phyloP scores from a whole-genome alignment of 2,113 vertebrate genomes.

The Promerops cafer region DNA sequence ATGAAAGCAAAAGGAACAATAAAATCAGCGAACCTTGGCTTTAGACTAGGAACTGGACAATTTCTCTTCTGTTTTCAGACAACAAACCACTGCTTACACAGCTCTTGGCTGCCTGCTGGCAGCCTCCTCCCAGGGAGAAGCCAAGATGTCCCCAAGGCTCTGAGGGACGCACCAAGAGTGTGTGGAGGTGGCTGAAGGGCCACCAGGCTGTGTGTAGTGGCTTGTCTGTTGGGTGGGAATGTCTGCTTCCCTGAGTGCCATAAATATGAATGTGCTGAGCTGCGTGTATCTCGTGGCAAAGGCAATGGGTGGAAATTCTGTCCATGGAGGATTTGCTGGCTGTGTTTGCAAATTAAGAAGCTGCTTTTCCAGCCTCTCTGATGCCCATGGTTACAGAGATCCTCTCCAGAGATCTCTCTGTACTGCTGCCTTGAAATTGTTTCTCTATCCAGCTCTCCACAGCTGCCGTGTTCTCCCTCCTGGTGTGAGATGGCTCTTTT shows the following conservation, averaged over 20 bases:
- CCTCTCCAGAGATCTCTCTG: neutral
- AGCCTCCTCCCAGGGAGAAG: neutral
- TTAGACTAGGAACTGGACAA: neutral
- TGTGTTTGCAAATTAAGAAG: neutral
- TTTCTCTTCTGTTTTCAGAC: slow-evolving; percentile 20
- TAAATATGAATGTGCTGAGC: neutral
- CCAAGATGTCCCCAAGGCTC: neutral
- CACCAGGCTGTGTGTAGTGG: neutral
- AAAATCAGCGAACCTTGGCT: neutral
- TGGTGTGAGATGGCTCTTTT: neutral
- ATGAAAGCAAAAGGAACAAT: neutral
- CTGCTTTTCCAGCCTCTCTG: neutral
- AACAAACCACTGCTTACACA: neutral
- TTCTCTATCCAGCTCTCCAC: neutral
- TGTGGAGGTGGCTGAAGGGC: neutral
- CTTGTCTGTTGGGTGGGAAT: neutral
- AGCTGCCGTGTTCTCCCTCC: neutral
- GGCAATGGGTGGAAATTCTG: neutral
- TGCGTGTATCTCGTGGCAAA: neutral
- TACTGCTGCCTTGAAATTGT: neutral
- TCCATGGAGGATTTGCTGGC: neutral
- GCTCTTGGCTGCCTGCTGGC: neutral
- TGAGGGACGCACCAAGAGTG: neutral
- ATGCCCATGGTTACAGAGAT: neutral
- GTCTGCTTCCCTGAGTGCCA: neutral